These are phyloP conservation scores for Cryptotermes secundus DNA, from an alignment of 1,140 invertebrate genomes.

Conservation along the genomic window DNA sequence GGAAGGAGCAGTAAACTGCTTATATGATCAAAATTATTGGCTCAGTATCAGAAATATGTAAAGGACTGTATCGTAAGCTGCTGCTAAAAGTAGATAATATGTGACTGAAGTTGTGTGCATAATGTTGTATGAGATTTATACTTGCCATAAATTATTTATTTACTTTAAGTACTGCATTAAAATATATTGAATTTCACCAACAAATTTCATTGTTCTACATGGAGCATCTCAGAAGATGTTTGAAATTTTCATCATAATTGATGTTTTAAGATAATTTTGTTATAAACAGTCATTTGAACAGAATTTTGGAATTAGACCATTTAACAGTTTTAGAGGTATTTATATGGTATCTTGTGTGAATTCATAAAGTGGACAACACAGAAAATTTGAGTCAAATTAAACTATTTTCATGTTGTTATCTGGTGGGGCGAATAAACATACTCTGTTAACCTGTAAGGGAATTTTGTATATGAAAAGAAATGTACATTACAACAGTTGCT, in stretches of 20 bases:
- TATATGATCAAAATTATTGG: background rate
- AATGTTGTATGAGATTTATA: background rate
- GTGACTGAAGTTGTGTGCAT: background rate
- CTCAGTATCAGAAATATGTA: background rate
- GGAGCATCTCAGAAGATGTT: background rate
- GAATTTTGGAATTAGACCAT: background rate
- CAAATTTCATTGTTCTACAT: background rate
- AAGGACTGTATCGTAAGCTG: background rate
- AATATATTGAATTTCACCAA: background rate
- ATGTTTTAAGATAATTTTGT: background rate
- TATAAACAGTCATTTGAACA: background rate
- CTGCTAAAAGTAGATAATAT: background rate
- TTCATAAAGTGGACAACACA: background rate
- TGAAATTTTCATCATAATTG: background rate
- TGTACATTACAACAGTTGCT: no score
- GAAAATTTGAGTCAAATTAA: background rate
- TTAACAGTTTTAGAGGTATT: background rate
- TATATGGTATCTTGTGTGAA: background rate
- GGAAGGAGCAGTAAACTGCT: background rate
- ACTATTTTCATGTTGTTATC: no score
- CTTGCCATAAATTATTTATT: background rate
- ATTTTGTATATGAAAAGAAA: no score
- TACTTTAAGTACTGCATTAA: background rate
- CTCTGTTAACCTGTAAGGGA: no score
- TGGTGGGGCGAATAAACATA: no score